A percentile compares a stretch with the other conserved stretches of the same genome.
phyloP scores from a whole-genome alignment of 2,888 invertebrate species.

The Brenthis hecate region DNA sequence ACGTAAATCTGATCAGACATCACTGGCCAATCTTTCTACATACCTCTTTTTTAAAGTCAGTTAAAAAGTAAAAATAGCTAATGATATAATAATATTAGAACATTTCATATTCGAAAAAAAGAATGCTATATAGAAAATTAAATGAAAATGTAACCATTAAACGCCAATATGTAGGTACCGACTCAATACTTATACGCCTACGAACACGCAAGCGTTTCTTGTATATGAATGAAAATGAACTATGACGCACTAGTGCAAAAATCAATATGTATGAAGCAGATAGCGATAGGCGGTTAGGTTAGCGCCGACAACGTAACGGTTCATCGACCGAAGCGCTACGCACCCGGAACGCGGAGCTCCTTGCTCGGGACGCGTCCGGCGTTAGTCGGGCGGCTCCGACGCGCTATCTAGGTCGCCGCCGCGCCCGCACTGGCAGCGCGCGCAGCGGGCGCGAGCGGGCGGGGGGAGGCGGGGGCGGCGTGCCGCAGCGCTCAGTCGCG shows the following conservation, averaged over 20 bases:
- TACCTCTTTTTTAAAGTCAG: too few species aligned
- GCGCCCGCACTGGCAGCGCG: conserved; percentile 38
- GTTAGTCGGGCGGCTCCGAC: conserved; percentile 25
- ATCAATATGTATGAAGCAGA: conserved; percentile 49
- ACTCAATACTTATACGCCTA: conserved; percentile 27
- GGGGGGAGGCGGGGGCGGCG: conserved; percentile 38
- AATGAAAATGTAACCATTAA: background rate
- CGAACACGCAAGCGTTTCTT: conserved; percentile 37
- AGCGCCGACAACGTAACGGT: conserved; percentile 35
- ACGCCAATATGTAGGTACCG: background rate
- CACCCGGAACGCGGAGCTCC: conserved; percentile 24
- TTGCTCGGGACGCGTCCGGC: conserved; percentile 35
- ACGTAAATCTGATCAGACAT: too few species aligned
- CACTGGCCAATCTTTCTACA: too few species aligned
- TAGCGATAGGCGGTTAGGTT: conserved; percentile 38
- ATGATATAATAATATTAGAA: too few species aligned
- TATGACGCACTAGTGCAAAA: conserved; percentile 46
- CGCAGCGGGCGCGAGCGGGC: conserved; percentile 38
- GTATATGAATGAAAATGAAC: conserved; percentile 44
- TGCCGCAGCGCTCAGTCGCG: conserved; percentile 36
- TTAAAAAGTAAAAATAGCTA: too few species aligned
- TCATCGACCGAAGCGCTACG: conserved; percentile 39
- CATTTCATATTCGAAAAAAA: background rate
- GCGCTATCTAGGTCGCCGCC: conserved; percentile 35
- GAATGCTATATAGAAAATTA: background rate